Evolutionary conservation across 2,113 vertebrate species (phyloP).

Genomic region (Stigmatopora argus): DNA sequence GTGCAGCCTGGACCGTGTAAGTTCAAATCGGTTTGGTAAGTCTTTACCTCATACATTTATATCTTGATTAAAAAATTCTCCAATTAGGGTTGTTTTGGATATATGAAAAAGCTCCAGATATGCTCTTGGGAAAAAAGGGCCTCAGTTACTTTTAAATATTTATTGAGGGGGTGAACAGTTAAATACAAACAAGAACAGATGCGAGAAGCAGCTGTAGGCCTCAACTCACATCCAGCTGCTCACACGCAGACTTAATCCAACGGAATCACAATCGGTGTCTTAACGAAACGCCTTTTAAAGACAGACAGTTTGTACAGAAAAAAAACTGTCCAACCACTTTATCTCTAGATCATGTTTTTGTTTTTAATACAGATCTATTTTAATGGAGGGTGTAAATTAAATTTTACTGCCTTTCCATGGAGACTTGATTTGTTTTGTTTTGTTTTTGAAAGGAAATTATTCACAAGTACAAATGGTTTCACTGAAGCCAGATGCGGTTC

Average conservation of each 20-base stretch:
- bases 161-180: not conserved
- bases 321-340: too few species aligned
- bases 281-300: too few species aligned
- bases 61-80: not conserved
- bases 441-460: too few species aligned
- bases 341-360: too few species aligned
- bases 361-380: too few species aligned
- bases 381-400: too few species aligned
- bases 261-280: too few species aligned
- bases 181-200: not conserved
- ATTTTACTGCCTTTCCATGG: too few species aligned
- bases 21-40: slow-evolving; percentile 63
- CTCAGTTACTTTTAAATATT: not conserved
- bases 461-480: slow-evolving; percentile 6
- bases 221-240: too few species aligned
- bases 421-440: not conserved
- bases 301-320: too few species aligned
- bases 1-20: slow-evolving; percentile 45
- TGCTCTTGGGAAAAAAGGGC: not conserved
- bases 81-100: not conserved
- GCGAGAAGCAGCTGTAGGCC: too few species aligned
- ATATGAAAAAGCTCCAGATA: not conserved
- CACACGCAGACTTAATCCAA: too few species aligned
- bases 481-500: not conserved
- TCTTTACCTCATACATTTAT: slow-evolving; percentile 12